These are phyloP conservation scores for Papilio gigon DNA, from an alignment of 2,888 invertebrate genomes.

Conservation along the genomic window DNA sequence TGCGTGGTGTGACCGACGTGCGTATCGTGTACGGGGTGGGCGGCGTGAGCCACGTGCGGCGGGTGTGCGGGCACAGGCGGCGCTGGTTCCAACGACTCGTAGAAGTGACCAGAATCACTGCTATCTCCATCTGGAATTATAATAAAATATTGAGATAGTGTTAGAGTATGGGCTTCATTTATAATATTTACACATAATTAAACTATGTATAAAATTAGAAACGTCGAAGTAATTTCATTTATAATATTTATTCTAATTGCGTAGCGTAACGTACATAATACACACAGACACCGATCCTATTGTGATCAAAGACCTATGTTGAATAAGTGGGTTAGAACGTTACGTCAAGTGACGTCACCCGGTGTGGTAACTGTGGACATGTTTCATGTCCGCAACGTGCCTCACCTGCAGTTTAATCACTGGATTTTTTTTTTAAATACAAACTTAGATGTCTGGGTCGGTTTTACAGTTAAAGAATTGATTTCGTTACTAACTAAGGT, in stretches of 20 bases:
- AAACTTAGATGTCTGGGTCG: not conserved
- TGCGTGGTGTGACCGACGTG: conserved; percentile 35
- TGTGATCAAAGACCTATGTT: not conserved
- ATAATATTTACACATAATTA: too few relatives aligned
- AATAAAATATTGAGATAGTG: not conserved
- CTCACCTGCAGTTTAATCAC: conserved; percentile 2
- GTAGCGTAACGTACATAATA: not conserved
- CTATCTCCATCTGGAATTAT: conserved; percentile 81
- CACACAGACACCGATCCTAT: not conserved
- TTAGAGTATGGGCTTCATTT: too few relatives aligned
- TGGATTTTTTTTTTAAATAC: not conserved
- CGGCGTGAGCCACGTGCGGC: conserved; percentile 31
- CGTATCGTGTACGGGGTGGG: conserved; percentile 30
- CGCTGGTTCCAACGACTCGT: conserved; percentile 84
- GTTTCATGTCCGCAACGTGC: conserved; percentile 17
- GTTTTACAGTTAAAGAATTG: not conserved
- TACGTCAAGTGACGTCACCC: conserved; percentile 14
- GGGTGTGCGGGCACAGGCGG: conserved; percentile 51
- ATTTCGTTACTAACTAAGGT: not conserved
- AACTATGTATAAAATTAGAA: too few relatives aligned
- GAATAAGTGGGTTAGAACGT: conserved; percentile 23
- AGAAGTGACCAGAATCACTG: conserved; percentile 86
- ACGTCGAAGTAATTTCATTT: too few relatives aligned
- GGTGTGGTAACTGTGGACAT: conserved; percentile 17
- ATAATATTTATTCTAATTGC: not conserved